Conservation (phyloP, 2,113 vertebrate species). For the Sorex fumeus region DNA sequence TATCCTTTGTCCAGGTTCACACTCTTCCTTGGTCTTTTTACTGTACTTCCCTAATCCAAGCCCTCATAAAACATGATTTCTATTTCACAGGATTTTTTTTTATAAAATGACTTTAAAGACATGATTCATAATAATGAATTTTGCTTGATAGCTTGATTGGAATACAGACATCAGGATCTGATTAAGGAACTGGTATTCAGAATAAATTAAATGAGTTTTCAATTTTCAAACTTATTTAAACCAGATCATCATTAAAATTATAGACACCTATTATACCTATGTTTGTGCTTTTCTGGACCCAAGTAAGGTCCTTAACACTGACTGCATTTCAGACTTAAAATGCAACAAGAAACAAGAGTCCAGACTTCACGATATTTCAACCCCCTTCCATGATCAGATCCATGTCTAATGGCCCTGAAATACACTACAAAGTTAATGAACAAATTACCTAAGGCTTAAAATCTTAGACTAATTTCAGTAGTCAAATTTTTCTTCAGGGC, state of each 20-base stretch:
- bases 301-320: neutral
- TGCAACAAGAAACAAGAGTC: neutral
- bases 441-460: slow-evolving; percentile 53
- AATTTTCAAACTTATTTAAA: slow-evolving; percentile 49
- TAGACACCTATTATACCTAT: neutral
- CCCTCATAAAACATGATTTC: slow-evolving; percentile 25
- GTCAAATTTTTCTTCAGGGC: neutral
- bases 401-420: neutral
- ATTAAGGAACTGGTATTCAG: slow-evolving; percentile 20
- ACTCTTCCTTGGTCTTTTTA: slow-evolving; percentile 21
- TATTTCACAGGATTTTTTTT: neutral
- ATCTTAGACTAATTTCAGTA: slow-evolving; percentile 23
- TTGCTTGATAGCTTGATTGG: slow-evolving; percentile 36
- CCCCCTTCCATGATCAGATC: neutral
- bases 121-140: slow-evolving; percentile 32
- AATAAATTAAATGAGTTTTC: slow-evolving; percentile 55
- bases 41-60: slow-evolving; percentile 7
- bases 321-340: neutral
- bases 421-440: slow-evolving; percentile 41
- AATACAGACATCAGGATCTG: slow-evolving; percentile 17
- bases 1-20: slow-evolving; percentile 20
- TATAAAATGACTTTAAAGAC: slow-evolving; percentile 55
- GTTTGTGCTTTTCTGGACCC: slow-evolving; percentile 42
- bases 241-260: slow-evolving; percentile 49
- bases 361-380: neutral